Conservation (phyloP, 92 coral and sea anemone species). For the Parazoanthus swiftii region DNA sequence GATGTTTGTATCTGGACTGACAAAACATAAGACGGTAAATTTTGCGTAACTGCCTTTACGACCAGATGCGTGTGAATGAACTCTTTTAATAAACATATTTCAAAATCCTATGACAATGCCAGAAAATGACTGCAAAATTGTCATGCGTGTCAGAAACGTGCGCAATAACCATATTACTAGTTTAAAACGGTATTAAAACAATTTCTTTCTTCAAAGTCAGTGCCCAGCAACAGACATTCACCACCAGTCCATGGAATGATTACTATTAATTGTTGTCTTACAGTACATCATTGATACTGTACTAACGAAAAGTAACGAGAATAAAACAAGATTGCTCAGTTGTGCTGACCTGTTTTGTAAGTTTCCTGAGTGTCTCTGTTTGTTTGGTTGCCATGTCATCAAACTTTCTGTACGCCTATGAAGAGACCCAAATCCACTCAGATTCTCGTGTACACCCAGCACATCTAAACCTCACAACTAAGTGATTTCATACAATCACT, state of each 20-base stretch:
- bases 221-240: background rate
- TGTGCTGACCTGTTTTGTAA: constrained; percentile 84
- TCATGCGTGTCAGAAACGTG: too few species aligned
- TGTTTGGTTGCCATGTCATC: constrained; percentile 99
- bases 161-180: too few species aligned
- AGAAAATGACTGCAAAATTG: too few species aligned
- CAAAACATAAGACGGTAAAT: too few species aligned
- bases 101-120: background rate
- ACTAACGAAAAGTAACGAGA: background rate
- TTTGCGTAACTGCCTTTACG: too few species aligned
- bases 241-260: background rate
- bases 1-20: too few species aligned
- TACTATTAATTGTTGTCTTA: too few species aligned
- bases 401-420: constrained; percentile 92
- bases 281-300: background rate
- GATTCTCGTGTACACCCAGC: background rate
- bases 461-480: too few species aligned
- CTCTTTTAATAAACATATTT: too few species aligned
- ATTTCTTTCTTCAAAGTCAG: background rate
- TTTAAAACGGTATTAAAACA: background rate
- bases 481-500: too few species aligned
- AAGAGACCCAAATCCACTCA: constrained; percentile 10
- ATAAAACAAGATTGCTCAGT: background rate
- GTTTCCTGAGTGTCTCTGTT: constrained; percentile 90
- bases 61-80: too few species aligned